phyloP scores from a whole-genome alignment of 2,113 vertebrate species.

The Maccullochella peelii region DNA sequence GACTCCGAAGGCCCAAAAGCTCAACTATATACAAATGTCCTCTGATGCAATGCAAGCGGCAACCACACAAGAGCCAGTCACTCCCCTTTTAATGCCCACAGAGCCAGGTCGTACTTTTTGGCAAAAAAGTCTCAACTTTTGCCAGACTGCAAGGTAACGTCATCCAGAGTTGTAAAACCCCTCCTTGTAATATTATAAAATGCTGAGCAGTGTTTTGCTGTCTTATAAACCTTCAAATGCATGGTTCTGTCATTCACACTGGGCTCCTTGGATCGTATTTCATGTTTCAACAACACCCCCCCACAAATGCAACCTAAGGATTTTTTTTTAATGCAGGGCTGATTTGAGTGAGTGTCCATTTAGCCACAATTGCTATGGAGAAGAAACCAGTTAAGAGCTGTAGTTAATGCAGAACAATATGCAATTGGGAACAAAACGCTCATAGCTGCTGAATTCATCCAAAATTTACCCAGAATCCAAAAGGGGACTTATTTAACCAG shows the following conservation, averaged over 20 bases:
- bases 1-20: neutral
- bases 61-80: neutral
- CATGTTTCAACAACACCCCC: neutral
- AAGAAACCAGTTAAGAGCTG: neutral
- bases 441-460: neutral
- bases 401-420: neutral
- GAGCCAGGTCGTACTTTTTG: neutral
- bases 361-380: too few relatives aligned
- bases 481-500: neutral
- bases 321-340: neutral
- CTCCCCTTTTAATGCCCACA: neutral
- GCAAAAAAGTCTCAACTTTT: neutral
- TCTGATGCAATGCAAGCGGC: neutral
- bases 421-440: neutral
- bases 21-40: neutral
- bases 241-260: neutral
- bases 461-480: neutral
- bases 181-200: neutral
- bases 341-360: neutral
- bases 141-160: neutral
- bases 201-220: neutral
- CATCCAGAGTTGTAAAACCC: neutral
- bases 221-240: too few relatives aligned
- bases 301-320: neutral
- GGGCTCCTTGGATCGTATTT: neutral